Base-by-base conservation (phyloP, 2,113 vertebrate genomes). In the Lepus timidus region DNA sequence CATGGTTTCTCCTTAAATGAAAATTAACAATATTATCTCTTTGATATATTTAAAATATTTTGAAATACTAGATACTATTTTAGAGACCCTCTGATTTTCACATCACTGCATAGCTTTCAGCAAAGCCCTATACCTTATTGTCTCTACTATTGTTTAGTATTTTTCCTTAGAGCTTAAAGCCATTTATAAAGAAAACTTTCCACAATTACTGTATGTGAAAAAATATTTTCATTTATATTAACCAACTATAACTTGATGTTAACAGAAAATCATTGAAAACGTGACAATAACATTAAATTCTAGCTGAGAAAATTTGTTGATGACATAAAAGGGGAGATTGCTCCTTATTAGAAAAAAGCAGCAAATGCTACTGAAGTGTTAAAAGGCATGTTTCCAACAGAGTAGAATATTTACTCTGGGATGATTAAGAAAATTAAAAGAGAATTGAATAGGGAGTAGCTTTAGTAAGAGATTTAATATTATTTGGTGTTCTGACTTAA, bases 211-310 rank as follows among this genome's bases (percentile, higher is more conserved):
- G 2, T 20, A 19, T 9, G 10, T 55, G 36, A 23, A 78, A 87
- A 93, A 62, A 33, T 11, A 83, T 52, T 87, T 82, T 36, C 20
- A 90, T n/a, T 29, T 73, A 67, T 3, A 67, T 10, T 92, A 88
- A 88, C 36, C 58, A n/a, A 62, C 51, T 73, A 4, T 9, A 67
- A 39, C 27, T 19, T 58, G 14, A 58, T 36, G 2, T 79, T 67
- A 84, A 91, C 55, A 91, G 44, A 10, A 71, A 87, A 36, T 4
- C 4, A 83, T 51, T 49, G 29, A 33, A 67, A 94, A 51, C 2
- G 25, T 88, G 44, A 78, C 52, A 90, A n/a, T 33, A 11, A 52
- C 49, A n/a, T 62, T 73, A 82, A 96, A 84, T 84, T 78, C 10
- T 39, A 39, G 29, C 17, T 65, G 58, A 44, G 61, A 65, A 87